Conservation (phyloP, 2,888 invertebrate species). For the Stenotaenia linearis region DNA sequence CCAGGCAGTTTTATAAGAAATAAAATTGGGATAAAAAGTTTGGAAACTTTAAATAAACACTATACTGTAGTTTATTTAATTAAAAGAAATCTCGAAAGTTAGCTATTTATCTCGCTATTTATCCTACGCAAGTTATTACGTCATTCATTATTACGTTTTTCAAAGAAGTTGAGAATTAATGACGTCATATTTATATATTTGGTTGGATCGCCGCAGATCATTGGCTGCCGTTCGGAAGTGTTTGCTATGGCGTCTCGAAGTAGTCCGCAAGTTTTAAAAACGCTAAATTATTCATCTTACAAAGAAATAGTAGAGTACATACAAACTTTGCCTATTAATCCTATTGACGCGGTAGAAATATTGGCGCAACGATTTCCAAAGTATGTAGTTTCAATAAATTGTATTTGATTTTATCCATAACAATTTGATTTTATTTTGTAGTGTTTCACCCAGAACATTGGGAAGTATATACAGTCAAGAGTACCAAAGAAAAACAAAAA, state of each 20-base stretch:
- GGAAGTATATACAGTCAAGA: not conserved
- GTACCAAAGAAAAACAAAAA: not conserved
- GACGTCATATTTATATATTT: too few relatives aligned
- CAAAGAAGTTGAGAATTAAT: too few relatives aligned
- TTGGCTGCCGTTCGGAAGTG: too few relatives aligned
- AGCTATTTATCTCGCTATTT: too few relatives aligned
- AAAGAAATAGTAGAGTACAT: not conserved
- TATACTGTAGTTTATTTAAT: too few relatives aligned
- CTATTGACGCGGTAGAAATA: not conserved
- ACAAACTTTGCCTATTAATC: not conserved
- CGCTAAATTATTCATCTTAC: not conserved
- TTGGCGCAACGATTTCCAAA: not conserved
- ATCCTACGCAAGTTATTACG: too few relatives aligned
- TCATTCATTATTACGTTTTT: too few relatives aligned
- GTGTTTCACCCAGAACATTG: not conserved
- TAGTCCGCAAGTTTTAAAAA: not conserved
- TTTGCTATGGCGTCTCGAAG: not conserved
- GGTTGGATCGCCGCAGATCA: too few relatives aligned
- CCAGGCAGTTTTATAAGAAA: too few relatives aligned
- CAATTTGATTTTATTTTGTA: not conserved
- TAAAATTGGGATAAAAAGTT: too few relatives aligned
- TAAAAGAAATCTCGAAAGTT: too few relatives aligned
- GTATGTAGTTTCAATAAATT: not conserved
- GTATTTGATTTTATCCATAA: not conserved
- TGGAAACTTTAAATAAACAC: too few relatives aligned